A percentile compares a stretch with the other conserved stretches of the same genome.
phyloP scores from a whole-genome alignment of 2,113 vertebrate genomes.

The Channa argus region DNA sequence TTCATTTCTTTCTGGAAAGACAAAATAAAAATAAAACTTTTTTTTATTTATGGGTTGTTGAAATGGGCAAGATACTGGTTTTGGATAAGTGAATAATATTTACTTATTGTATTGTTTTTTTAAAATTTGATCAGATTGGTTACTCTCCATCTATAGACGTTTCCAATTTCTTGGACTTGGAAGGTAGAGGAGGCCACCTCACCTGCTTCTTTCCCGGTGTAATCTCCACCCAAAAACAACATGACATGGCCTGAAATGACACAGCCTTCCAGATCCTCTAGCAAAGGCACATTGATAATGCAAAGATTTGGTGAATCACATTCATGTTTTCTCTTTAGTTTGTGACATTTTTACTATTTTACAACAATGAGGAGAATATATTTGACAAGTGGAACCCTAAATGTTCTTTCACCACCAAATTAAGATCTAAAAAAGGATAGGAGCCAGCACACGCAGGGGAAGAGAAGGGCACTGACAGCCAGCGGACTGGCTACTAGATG shows the following conservation, averaged over 20 bases:
- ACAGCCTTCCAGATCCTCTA: not conserved
- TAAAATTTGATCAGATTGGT: no score
- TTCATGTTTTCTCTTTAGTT: not conserved
- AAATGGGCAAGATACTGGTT: no score
- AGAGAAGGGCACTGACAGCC: conserved; percentile 70
- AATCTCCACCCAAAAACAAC: no score
- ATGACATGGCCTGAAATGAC: no score
- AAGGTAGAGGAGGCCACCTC: not conserved
- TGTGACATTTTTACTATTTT: not conserved
- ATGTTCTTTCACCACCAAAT: conserved; percentile 23
- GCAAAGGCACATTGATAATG: not conserved
- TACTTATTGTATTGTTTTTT: no score
- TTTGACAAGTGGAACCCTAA: not conserved
- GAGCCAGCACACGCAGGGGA: conserved; percentile 64
- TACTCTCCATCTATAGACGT: not conserved
- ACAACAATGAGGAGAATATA: conserved; percentile 9
- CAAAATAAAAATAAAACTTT: no score
- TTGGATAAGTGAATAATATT: no score
- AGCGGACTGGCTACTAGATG: conserved; percentile 60
- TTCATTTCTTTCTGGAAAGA: no score
- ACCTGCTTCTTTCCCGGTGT: not conserved
- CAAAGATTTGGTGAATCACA: no score
- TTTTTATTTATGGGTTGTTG: no score
- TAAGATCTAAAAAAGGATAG: conserved; percentile 18
- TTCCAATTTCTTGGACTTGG: not conserved